A percentile compares a stretch with the other conserved stretches of the same genome.
Evolutionary conservation across 2,888 invertebrate genomes (phyloP).

Genomic region (Synergus laeviventris): DNA sequence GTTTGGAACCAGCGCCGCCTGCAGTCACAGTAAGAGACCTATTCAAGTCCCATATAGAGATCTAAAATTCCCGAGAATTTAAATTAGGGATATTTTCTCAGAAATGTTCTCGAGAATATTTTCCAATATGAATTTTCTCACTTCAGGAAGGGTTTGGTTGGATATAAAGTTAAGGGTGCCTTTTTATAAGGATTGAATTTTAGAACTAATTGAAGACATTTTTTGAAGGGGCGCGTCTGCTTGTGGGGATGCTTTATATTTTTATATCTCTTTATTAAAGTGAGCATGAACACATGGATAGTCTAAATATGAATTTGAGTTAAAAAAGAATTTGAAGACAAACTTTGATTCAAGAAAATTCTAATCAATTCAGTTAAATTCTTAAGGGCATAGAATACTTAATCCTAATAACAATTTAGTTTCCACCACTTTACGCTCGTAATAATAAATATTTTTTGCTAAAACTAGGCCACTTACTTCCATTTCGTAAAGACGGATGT

Average conservation of each 20-base stretch:
- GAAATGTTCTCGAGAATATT: constrained; percentile 1
- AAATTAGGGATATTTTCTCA: background rate
- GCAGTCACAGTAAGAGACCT: constrained; percentile 62
- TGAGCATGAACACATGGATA: background rate
- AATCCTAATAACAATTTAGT: too few relatives aligned
- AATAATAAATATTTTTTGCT: too few relatives aligned
- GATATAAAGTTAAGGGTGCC: constrained; percentile 1
- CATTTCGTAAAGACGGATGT: too few relatives aligned
- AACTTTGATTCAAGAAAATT: background rate
- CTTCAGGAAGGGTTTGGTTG: background rate
- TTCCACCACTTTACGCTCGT: too few relatives aligned
- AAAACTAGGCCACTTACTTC: too few relatives aligned
- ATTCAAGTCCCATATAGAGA: constrained; percentile 56
- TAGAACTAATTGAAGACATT: background rate
- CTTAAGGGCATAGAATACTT: too few relatives aligned
- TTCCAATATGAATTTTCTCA: background rate
- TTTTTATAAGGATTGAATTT: background rate
- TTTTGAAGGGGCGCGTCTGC: background rate
- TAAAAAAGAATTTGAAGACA: background rate
- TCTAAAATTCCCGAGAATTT: constrained; percentile 1
- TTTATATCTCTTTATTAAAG: background rate
- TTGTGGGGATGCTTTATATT: background rate
- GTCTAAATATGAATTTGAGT: background rate
- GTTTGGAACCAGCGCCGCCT: constrained; percentile 64
- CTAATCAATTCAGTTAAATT: background rate